phyloP scores from a whole-genome alignment of 1,140 invertebrate genomes.

The Chironomus tepperi region DNA sequence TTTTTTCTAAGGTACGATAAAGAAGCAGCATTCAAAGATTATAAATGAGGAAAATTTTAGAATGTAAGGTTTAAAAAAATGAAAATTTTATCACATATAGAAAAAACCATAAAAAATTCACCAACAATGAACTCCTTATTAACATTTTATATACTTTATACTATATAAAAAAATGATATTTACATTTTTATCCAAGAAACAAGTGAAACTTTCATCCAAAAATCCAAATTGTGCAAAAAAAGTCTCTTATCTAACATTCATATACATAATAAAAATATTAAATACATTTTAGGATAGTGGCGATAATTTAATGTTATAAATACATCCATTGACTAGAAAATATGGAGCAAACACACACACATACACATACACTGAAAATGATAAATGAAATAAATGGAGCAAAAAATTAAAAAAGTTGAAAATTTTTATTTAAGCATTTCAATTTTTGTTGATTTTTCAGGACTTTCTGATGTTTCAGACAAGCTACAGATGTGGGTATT shows the following conservation, averaged over 20 bases:
- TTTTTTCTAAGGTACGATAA: neutral
- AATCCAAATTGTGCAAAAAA: neutral
- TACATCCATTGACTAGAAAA: neutral
- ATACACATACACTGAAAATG: conserved; percentile 1
- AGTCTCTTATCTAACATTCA: neutral
- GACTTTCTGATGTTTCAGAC: too few species aligned
- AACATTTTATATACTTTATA: conserved; percentile 15
- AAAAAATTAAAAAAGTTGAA: conserved; percentile 14
- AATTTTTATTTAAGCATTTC: too few species aligned
- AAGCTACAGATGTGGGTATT: too few species aligned
- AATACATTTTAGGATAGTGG: conserved; percentile 18
- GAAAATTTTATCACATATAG: neutral
- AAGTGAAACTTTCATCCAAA: neutral
- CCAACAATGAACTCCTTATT: neutral
- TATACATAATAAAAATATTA: neutral
- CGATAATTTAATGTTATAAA: conserved; percentile 18
- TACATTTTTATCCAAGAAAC: conserved; percentile 22
- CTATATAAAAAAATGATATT: neutral
- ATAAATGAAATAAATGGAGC: conserved; percentile 21
- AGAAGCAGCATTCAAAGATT: neutral
- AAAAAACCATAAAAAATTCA: neutral
- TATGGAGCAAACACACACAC: conserved; percentile 5
- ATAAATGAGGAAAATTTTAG: neutral
- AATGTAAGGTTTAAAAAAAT: neutral
- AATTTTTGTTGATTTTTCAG: too few species aligned